Evolutionary conservation across 2,888 invertebrate species (phyloP).

Genomic region (Hydroisotoma schaefferi): DNA sequence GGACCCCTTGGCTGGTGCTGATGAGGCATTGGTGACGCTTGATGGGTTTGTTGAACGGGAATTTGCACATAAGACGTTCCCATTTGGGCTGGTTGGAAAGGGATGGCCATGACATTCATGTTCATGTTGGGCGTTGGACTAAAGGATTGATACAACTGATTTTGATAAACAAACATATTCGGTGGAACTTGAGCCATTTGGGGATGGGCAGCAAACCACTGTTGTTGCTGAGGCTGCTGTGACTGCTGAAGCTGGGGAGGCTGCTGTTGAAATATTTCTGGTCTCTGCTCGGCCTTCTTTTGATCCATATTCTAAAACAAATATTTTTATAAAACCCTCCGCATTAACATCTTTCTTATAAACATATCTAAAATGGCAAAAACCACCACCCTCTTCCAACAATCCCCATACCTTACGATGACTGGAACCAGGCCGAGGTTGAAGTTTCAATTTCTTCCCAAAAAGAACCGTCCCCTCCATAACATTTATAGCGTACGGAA

Average conservation of each 20-base stretch:
- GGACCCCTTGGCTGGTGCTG: constrained; percentile 16
- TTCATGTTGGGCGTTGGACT: constrained; percentile 40
- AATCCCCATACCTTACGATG: constrained; percentile 43
- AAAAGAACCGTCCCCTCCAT: constrained; percentile 48
- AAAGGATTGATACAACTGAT: constrained; percentile 47
- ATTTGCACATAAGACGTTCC: constrained; percentile 36
- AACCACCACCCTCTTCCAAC: no score
- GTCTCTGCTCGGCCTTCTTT: constrained; percentile 40
- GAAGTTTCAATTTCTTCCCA: constrained; percentile 46
- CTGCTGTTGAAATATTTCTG: constrained; percentile 23
- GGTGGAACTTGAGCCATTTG: constrained; percentile 48
- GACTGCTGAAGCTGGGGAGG: constrained; percentile 33
- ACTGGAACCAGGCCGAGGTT: constrained; percentile 47
- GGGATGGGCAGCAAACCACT: constrained; percentile 38
- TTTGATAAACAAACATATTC: constrained; percentile 48
- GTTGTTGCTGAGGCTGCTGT: constrained; percentile 36
- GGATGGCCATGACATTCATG: constrained; percentile 43
- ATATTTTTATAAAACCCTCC: not conserved
- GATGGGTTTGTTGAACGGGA: constrained; percentile 33
- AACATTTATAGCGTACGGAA: constrained; percentile 47
- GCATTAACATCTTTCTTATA: not conserved
- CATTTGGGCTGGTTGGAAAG: constrained; percentile 37
- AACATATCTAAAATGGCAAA: constrained; percentile 2
- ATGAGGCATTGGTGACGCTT: constrained; percentile 7
- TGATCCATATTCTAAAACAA: constrained; percentile 47